A percentile compares a stretch with the other conserved stretches of the same genome.
These are phyloP conservation scores for Margaritifera margaritifera DNA, from an alignment of 2,888 invertebrate species.

Conservation along the genomic window DNA sequence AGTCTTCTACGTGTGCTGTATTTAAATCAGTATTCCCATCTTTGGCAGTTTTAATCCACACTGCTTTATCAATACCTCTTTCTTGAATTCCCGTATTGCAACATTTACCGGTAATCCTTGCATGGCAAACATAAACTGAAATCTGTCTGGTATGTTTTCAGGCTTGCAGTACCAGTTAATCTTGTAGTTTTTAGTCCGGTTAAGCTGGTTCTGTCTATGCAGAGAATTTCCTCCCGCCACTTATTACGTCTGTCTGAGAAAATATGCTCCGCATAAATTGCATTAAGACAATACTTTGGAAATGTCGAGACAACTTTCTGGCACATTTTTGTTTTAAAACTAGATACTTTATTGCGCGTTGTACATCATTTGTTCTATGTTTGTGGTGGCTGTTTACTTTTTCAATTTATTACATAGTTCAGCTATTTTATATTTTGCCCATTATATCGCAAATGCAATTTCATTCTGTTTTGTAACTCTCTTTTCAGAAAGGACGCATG, in stretches of 20 bases:
- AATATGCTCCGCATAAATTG: conserved; percentile 14
- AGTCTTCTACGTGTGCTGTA: conserved; percentile 6
- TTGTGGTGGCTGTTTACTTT: too few species aligned
- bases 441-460: too few species aligned
- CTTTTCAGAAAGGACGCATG: too few species aligned
- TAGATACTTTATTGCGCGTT: too few species aligned
- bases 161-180: conserved; percentile 19
- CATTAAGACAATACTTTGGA: conserved; percentile 1
- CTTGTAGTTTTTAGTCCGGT: neutral
- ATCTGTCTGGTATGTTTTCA: conserved; percentile 8
- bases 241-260: conserved; percentile 3
- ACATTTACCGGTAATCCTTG: conserved; percentile 11
- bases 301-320: neutral
- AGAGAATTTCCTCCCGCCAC: conserved; percentile 2
- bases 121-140: conserved; percentile 3
- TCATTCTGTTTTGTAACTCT: too few species aligned
- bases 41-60: conserved; percentile 16
- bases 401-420: too few species aligned
- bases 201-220: neutral
- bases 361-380: too few species aligned
- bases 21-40: conserved; percentile 4
- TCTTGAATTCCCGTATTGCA: conserved; percentile 17
- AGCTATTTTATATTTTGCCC: too few species aligned
- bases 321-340: conserved; percentile 1
- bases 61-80: conserved; percentile 7